Base-by-base conservation (phyloP, 1,140 invertebrate genomes). In the Drosophila parabipectinata region DNA sequence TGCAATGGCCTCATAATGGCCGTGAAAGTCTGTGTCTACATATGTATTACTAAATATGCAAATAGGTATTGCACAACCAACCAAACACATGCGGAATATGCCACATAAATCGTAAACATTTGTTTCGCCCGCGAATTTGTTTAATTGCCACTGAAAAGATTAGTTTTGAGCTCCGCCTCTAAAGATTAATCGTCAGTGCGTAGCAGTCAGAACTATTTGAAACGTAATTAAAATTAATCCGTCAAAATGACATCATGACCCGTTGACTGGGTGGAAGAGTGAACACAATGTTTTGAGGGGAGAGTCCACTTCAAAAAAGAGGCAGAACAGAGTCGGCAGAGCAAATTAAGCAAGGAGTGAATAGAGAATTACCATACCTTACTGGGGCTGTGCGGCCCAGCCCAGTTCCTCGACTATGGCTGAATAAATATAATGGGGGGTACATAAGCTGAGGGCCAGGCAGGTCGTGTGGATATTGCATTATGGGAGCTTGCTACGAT, bases 221-320 rank as follows among this genome's bases (percentile, higher is more conserved):
- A 64, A 44, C 68, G 59, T 72, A 79, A 87, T 87, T 87, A 88
- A 83, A 79, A 63, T 69, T 76, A 72, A 88, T 78, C 75, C 64
- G 83, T 87, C 76, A 83, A 73, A 77, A 83, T 88, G 83, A 88
- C 83, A 88, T 88, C 83, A 88, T 88, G 84, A 88, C 79, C 84
- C 79, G 79, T 66, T 88, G 79, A 88, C 84, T 76, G 67, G 83
- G 44, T 72, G 59, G 57, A 79, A 51, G 57, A 52, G 64, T 58
- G 72, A 63, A 69, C 62, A 78, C 37, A 58, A 58, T 39, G 72
- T 52, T 34, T 41, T 39, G 48, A 24, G 54, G 47, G 41, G 53
- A 44, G 64, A 48, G 66, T 37, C 47, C 68, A 55, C 18, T 15
- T 44, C 14, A 44, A 44, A 14, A 4, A n/a, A 44, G 9, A 44